Conservation (phyloP, 2,888 invertebrate species). For the Rhamnusium bicolor region DNA sequence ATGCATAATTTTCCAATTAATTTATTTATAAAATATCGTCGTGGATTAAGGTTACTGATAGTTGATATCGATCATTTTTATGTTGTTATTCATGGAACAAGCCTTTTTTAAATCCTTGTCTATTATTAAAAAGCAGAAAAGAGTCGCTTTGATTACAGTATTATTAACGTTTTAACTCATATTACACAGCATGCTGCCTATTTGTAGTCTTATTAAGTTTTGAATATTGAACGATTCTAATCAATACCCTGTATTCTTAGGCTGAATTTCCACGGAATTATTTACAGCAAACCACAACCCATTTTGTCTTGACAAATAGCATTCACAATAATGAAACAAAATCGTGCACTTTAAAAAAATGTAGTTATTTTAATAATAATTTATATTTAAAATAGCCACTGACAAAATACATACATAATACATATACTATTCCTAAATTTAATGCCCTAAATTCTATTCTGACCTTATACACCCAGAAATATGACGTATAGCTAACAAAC, state of each 20-base stretch:
- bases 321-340: background rate
- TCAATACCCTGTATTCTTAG: conserved; percentile 37
- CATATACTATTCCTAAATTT: no score
- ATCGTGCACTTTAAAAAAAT: background rate
- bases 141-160: conserved; percentile 52
- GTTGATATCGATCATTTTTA: conserved; percentile 7
- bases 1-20: conserved; percentile 51
- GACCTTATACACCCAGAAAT: no score
- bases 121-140: conserved; percentile 47
- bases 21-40: conserved; percentile 42
- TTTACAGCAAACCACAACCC: conserved; percentile 26
- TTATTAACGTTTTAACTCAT: conserved; percentile 55
- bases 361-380: no score
- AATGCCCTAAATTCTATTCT: no score
- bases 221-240: conserved; percentile 45
- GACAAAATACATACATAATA: no score
- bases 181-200: conserved; percentile 37
- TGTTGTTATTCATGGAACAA: conserved; percentile 7
- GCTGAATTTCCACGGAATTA: conserved; percentile 26
- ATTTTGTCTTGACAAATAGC: background rate
- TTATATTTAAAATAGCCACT: no score
- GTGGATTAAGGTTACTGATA: conserved; percentile 1
- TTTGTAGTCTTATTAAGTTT: conserved; percentile 42
- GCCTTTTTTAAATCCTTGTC: conserved; percentile 22
- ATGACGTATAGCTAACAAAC: no score